Evolutionary conservation across 2,113 vertebrate species (phyloP), one percentile per base, ranked within the genome.

Genomic region (Geococcyx californianus): DNA sequence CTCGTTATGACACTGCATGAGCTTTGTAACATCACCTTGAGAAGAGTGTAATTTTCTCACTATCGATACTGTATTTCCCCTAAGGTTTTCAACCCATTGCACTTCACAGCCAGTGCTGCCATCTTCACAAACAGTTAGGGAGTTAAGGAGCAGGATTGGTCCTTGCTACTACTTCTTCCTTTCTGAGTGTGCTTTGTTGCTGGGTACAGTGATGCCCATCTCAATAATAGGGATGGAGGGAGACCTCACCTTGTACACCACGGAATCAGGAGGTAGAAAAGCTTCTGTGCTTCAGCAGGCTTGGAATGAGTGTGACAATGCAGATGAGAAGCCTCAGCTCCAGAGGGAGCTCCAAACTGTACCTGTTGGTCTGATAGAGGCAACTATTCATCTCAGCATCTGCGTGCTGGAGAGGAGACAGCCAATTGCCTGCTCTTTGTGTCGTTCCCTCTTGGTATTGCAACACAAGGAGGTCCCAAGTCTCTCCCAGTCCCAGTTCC

Each of bases 381-480:
- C 10, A 16, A 64, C 11, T 20, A 77, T 7, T 60, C 51, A 2
- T 7, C 25, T 49, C 34, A 17, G 31, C 51, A 38, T 16, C 64
- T 52, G 40, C 38, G 3, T 7, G 0, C 1, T 34, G 19, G 55
- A 51, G 51, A 25, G 10, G 44, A 12, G 36, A 38, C 51, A n/a
- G 34, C 1, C 42, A 25, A 13, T 16, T 74, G 74, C 1, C 52
- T 56, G 1, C 25, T 13, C 25, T 42, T 66, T 26, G 29, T 9
- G 42, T 0, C n/a, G 21, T 15, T 7, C n/a, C 28, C 20, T 38
- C 47, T 38, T 3, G 11, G 3, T 33, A 1, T 28, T 0, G 0
- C 4, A 44, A 3, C 24, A 33, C 0, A 1, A 76, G 58, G 38
- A 76, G 14, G 4, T 69, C n/a, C 21, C 51, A 69, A 3, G n/a